phyloP scores from a whole-genome alignment of 2,888 invertebrate genomes.

The Gisinianus flammeolus region DNA sequence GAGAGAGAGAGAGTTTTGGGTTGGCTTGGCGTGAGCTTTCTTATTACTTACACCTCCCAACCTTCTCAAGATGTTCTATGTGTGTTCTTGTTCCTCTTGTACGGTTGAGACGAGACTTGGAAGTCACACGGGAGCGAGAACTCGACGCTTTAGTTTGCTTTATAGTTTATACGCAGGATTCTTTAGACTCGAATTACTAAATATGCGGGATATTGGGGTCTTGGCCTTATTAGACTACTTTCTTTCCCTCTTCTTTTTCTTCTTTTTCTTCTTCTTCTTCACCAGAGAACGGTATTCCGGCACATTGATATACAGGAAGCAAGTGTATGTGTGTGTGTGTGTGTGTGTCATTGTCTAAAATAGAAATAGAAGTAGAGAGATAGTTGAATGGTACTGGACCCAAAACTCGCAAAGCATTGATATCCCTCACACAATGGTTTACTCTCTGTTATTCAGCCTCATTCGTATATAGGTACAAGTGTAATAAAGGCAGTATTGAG shows the following conservation, averaged over 20 bases:
- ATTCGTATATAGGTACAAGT: background rate
- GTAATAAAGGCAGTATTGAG: too few relatives aligned
- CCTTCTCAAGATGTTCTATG: too few relatives aligned
- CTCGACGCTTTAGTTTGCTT: conserved; percentile 1
- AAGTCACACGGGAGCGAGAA: background rate
- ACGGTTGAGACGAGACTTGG: background rate
- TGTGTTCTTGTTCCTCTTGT: background rate
- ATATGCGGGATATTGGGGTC: background rate
- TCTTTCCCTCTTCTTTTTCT: background rate
- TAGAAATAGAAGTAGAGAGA: too few relatives aligned
- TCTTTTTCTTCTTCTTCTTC: background rate
- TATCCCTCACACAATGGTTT: background rate
- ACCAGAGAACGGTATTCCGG: background rate
- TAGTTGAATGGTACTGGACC: too few relatives aligned
- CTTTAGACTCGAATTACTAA: background rate
- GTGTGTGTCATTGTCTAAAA: too few relatives aligned
- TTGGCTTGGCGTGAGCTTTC: conserved; percentile 2
- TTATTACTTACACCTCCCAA: conserved; percentile 21
- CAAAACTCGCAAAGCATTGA: background rate
- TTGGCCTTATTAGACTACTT: too few relatives aligned
- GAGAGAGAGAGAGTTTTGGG: conserved; percentile 17
- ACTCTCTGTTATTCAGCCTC: background rate
- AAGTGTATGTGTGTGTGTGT: too few relatives aligned
- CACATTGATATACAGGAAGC: too few relatives aligned
- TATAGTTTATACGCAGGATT: background rate